Evolutionary conservation across 1,140 invertebrate species (phyloP).

Genomic region (Berghia stephanieae): DNA sequence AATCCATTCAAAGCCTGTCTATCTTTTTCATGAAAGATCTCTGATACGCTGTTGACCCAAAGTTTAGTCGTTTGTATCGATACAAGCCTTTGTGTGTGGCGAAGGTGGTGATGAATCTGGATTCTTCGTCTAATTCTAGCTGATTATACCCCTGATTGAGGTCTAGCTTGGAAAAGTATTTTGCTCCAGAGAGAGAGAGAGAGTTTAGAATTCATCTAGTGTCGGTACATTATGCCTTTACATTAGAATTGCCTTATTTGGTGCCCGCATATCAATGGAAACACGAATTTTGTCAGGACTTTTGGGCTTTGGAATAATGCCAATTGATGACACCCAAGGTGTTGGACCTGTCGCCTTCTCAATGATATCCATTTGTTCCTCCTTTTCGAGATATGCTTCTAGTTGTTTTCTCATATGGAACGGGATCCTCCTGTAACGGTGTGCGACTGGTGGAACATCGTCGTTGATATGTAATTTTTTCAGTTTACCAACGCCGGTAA

Average conservation of each 20-base stretch:
- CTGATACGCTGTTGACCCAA: too few species aligned
- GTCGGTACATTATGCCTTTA: constrained; percentile 38
- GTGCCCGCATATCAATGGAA: constrained; percentile 42
- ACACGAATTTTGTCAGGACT: constrained; percentile 29
- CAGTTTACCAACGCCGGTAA: too few species aligned
- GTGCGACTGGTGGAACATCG: too few species aligned
- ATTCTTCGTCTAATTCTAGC: constrained; percentile 32
- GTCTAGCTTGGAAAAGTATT: constrained; percentile 39
- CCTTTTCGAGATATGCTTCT: constrained; percentile 16
- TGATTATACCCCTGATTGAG: constrained; percentile 43
- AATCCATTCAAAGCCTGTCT: too few species aligned
- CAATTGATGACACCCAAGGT: constrained; percentile 24
- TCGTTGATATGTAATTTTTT: too few species aligned
- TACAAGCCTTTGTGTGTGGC: too few species aligned
- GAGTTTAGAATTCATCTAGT: constrained; percentile 32
- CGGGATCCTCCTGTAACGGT: too few species aligned
- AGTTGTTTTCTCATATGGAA: too few species aligned
- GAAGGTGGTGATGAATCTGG: too few species aligned
- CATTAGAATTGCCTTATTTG: constrained; percentile 38
- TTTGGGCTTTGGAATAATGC: constrained; percentile 27
- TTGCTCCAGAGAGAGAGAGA: constrained; percentile 38
- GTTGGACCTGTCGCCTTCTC: constrained; percentile 33
- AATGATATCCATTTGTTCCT: constrained; percentile 15
- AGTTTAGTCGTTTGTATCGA: too few species aligned
- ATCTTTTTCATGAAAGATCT: too few species aligned